Percentiles rank a stretch among this genome's conserved stretches.
These are phyloP conservation scores for Diadumene lineata DNA, from an alignment of 92 coral and sea anemone species.

Conservation along the genomic window DNA sequence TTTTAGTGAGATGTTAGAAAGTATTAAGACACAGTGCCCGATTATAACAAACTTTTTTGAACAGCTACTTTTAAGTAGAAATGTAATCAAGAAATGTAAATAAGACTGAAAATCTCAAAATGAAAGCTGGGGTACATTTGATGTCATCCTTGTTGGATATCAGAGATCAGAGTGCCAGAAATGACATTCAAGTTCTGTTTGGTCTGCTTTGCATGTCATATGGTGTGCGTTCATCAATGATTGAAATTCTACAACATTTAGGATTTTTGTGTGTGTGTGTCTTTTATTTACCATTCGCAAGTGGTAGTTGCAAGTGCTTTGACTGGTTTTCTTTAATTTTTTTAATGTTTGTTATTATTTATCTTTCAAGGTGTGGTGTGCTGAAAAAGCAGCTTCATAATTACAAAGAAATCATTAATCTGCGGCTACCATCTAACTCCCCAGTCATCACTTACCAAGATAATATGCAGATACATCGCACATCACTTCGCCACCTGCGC, in stretches of 20 bases:
- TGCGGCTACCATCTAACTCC: conserved; percentile 4
- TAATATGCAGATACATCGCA: conserved; percentile 34
- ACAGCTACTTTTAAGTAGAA: conserved; percentile 32
- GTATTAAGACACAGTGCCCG: conserved; percentile 40
- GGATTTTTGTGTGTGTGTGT: conserved; percentile 12
- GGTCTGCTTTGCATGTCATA: conserved; percentile 38
- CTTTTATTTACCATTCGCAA: not conserved
- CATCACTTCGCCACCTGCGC: conserved; percentile 49
- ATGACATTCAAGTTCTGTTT: conserved; percentile 50
- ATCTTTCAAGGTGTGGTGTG: conserved; percentile 32
- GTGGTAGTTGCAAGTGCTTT: too few relatives aligned
- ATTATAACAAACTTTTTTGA: conserved; percentile 42
- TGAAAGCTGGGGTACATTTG: conserved; percentile 45
- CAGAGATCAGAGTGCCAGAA: conserved; percentile 33
- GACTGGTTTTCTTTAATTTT: too few relatives aligned
- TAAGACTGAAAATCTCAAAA: conserved; percentile 33
- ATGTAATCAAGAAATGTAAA: conserved; percentile 26
- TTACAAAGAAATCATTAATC: conserved; percentile 37
- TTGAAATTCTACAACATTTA: conserved; percentile 28
- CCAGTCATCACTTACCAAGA: conserved; percentile 48
- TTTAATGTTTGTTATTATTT: too few relatives aligned
- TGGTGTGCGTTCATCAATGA: conserved; percentile 44
- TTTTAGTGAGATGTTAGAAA: conserved; percentile 27
- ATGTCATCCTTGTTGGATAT: conserved; percentile 42
- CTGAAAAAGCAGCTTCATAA: conserved; percentile 21